A percentile compares a stretch with the other conserved stretches of the same genome.
Conservation (phyloP, 2,113 vertebrate genomes). For the Neogobius melanostomus region DNA sequence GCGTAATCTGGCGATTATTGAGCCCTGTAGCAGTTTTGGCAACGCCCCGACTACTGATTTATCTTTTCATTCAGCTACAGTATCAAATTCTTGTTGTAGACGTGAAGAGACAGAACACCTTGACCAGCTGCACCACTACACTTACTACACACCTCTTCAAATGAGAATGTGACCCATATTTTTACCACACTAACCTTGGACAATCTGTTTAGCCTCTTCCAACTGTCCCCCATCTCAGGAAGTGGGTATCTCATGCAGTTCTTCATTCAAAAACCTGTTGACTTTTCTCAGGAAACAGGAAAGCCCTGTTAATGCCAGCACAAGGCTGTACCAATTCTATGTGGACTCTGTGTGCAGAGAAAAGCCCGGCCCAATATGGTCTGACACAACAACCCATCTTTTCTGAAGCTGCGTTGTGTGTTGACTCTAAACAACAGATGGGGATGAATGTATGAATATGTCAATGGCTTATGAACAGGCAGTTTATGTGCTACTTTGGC, state of each 20-base stretch:
- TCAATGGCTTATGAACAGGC: slow-evolving; percentile 43
- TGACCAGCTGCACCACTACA: slow-evolving; percentile 2
- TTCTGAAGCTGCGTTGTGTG: slow-evolving; percentile 56
- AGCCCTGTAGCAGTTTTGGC: too few species aligned
- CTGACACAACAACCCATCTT: slow-evolving; percentile 48
- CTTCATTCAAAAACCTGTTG: slow-evolving; percentile 17
- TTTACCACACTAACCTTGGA: slow-evolving; percentile 54
- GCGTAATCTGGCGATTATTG: too few species aligned
- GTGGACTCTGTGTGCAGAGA: slow-evolving; percentile 48
- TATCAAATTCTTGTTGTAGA: neutral
- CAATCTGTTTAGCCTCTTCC: slow-evolving; percentile 42
- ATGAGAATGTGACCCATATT: slow-evolving; percentile 56
- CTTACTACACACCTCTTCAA: too few species aligned
- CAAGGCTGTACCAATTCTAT: slow-evolving; percentile 42
- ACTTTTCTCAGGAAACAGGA: too few species aligned
- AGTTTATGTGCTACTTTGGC: slow-evolving; percentile 29
- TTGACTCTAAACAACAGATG: slow-evolving; percentile 73
- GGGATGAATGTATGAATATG: slow-evolving; percentile 67
- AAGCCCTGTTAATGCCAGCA: too few species aligned
- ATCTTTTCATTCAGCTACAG: neutral
- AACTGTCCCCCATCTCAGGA: slow-evolving; percentile 22
- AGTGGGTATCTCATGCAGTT: slow-evolving; percentile 43
- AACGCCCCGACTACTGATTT: neutral
- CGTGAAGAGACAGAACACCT: neutral
- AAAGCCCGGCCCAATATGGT: slow-evolving; percentile 24